Percentiles rank a stretch among this genome's conserved stretches.
These are phyloP conservation scores for Enteromius radiatus DNA, from an alignment of 2,797 vertebrate genomes.

Conservation along the genomic window DNA sequence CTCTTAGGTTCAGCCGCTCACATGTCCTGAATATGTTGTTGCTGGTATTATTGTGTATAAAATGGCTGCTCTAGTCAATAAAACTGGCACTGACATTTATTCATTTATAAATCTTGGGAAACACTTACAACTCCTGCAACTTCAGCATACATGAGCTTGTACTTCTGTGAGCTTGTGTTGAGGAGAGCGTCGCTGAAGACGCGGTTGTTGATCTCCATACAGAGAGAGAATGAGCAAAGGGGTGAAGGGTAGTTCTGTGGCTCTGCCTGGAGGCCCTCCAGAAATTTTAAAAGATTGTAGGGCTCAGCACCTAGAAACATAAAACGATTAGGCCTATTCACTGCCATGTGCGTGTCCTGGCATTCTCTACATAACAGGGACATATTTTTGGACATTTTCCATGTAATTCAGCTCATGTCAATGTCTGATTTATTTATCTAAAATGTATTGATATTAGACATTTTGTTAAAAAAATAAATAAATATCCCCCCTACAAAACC, in stretches of 20 bases:
- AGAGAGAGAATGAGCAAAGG: conserved; percentile 33
- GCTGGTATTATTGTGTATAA: neutral
- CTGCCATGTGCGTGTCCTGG: neutral
- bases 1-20: neutral
- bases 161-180: conserved; percentile 45
- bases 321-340: neutral
- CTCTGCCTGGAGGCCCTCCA: neutral
- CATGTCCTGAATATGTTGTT: neutral
- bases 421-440: neutral
- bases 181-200: conserved; percentile 58
- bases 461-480: neutral
- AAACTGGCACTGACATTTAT: neutral
- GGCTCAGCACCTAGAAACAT: conserved; percentile 45
- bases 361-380: neutral
- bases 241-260: neutral
- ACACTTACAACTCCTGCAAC: conserved; percentile 67
- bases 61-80: neutral
- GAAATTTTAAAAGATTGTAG: neutral
- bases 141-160: conserved; percentile 55
- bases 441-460: neutral
- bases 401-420: neutral
- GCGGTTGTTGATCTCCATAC: conserved; percentile 69
- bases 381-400: neutral
- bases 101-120: neutral
- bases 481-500: neutral